These are phyloP conservation scores for Drosophila trapezifrons DNA, from an alignment of 1,140 invertebrate species.

Conservation along the genomic window DNA sequence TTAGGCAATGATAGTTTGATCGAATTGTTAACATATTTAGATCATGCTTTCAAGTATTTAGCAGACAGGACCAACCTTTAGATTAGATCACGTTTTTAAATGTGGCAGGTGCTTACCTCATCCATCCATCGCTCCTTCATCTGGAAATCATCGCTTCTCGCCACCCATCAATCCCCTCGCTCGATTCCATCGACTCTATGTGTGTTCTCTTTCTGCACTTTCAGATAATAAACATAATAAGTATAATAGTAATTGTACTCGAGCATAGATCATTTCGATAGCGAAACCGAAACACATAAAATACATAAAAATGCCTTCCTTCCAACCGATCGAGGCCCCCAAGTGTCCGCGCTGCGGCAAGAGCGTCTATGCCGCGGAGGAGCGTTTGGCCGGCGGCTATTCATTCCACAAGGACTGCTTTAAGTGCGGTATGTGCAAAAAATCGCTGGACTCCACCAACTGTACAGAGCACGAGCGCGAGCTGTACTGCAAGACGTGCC, in stretches of 20 bases:
- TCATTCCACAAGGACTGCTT: slow-evolving; percentile 99
- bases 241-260: slow-evolving; percentile 60
- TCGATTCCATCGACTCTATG: slow-evolving; percentile 41
- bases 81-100: not conserved
- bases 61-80: not conserved
- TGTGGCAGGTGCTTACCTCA: slow-evolving; percentile 24
- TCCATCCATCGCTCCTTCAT: slow-evolving; percentile 45
- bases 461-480: slow-evolving; percentile 97
- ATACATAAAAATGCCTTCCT: slow-evolving; percentile 89
- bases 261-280: slow-evolving; percentile 57
- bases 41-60: not conserved
- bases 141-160: slow-evolving; percentile 3
- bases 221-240: slow-evolving; percentile 77
- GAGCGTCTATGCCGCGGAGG: slow-evolving; percentile 99
- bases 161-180: slow-evolving; percentile 4
- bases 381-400: slow-evolving; percentile 97
- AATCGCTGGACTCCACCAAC: slow-evolving; percentile 98
- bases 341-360: slow-evolving; percentile 99
- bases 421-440: slow-evolving; percentile 98
- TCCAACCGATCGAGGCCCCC: slow-evolving; percentile 96
- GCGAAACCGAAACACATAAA: slow-evolving; percentile 29
- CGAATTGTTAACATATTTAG: no score
- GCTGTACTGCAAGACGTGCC: slow-evolving; percentile 98
- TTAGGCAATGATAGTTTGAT: not conserved
- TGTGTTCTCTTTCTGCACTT: slow-evolving; percentile 64